Percentiles rank a stretch among this genome's conserved stretches.
Conservation (phyloP, 2,113 vertebrate genomes). For the Heterochromis multidens region DNA sequence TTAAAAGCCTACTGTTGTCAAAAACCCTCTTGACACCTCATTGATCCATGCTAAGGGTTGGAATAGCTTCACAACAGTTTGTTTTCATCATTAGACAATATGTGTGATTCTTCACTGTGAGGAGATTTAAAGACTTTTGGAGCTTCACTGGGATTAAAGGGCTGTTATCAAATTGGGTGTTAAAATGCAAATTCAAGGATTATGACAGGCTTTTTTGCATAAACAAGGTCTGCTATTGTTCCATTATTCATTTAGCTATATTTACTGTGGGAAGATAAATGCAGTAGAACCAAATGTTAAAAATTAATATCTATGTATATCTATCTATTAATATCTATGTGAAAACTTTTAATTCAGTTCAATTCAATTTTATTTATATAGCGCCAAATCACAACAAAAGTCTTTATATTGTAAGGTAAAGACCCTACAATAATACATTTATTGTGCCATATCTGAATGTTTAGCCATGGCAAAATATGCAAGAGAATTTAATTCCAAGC, state of each 20-base stretch:
- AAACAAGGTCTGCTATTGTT: conserved; percentile 14
- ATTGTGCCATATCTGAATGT: not conserved
- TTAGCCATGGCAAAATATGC: not conserved
- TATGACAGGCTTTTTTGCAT: not conserved
- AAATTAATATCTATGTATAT: no score
- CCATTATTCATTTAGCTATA: not conserved
- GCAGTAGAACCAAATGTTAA: not conserved
- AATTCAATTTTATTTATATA: no score
- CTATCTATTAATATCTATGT: no score
- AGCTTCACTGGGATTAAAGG: conserved; percentile 9
- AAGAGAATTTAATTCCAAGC: not conserved
- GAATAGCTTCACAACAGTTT: conserved; percentile 16
- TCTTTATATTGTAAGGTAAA: no score
- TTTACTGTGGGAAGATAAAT: not conserved
- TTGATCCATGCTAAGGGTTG: conserved; percentile 13
- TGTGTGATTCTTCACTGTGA: not conserved
- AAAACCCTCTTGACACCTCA: not conserved
- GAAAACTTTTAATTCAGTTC: no score
- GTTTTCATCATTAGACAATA: conserved; percentile 18
- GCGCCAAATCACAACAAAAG: no score
- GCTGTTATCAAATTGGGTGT: not conserved
- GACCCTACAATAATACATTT: no score
- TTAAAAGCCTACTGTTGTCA: not conserved
- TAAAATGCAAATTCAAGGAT: conserved; percentile 29
- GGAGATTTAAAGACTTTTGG: not conserved